Evolutionary conservation across 2,888 invertebrate species (phyloP), one percentile per base, ranked within the genome.

Genomic region (Harpalus rufipes): DNA sequence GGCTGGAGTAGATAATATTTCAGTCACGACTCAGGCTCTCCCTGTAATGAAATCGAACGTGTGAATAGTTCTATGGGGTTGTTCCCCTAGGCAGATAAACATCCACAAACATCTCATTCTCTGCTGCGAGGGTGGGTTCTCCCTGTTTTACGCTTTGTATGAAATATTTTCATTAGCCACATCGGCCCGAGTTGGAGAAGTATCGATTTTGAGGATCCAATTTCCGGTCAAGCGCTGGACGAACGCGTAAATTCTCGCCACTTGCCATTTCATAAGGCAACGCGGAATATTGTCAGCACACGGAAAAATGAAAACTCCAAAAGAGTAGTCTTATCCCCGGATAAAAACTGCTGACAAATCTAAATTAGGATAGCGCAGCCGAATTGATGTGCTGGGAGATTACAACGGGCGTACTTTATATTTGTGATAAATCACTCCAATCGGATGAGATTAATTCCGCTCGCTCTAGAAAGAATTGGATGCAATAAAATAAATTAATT

Each of bases 131-230:
- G 44, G 8, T 51, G 32, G 32, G 63, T 25, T 16, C 16, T 18
- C 74, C 74, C 74, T 74, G 74, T 74, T 74, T 74, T 21, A 74
- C 51, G 44, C 74, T 74, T 74, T 74, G 74, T 74, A 74, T 74
- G 51, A 74, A 74, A 74, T 74, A 74, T 74, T 74, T 74, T 74
- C 74, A 74, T 74, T 74, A 74, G 51, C 51, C 41, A 51, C 51
- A 56, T 74, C 51, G 68, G 39, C 12, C 2, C n/a, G 65, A 12
- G 39, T 78, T 58, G 58, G 58, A 58, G 32, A 58, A 78, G 56
- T 78, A 78, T 78, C 58, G 78, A 78, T 78, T 58, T 44, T 56
- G 78, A 78, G 25, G 78, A 78, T 78, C 78, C 78, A 78, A 78
- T 78, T 78, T 78, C 78, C 78, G 56, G 78, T 58, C 56, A 78